Evolutionary conservation across 2,797 vertebrate genomes (phyloP).

Genomic region (Lophotriccus pileatus): DNA sequence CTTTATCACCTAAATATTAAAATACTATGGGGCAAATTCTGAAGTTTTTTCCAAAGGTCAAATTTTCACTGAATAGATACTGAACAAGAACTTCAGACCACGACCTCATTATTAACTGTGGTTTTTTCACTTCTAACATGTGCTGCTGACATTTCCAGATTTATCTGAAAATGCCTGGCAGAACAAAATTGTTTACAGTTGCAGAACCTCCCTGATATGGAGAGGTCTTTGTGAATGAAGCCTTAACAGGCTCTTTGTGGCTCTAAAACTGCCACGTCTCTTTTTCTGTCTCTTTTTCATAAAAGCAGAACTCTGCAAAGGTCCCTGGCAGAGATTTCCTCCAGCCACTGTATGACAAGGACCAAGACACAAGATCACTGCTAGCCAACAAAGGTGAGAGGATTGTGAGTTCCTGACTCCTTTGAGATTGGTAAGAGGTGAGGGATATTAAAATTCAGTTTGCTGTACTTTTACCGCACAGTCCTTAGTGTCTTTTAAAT

Average conservation of each 20-base stretch:
- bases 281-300: neutral
- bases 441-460: neutral
- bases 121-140: slow-evolving; percentile 23
- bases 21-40: neutral
- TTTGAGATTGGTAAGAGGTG: neutral
- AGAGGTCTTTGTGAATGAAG: slow-evolving; percentile 60
- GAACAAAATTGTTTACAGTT: slow-evolving; percentile 62
- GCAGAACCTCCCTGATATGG: slow-evolving; percentile 44
- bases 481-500: neutral
- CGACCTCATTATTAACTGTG: neutral
- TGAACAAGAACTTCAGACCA: neutral
- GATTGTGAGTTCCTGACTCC: neutral
- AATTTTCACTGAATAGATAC: slow-evolving; percentile 49
- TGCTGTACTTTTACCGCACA: neutral
- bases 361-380: neutral
- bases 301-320: neutral
- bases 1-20: slow-evolving; percentile 27
- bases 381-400: neutral
- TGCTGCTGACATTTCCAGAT: slow-evolving; percentile 33
- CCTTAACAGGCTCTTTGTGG: slow-evolving; percentile 48
- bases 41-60: neutral
- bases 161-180: slow-evolving; percentile 53
- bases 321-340: neutral
- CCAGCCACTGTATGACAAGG: neutral
- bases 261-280: neutral